These are phyloP conservation scores for Drosophila subquinaria DNA, from an alignment of 2,888 invertebrate species.

Conservation along the genomic window DNA sequence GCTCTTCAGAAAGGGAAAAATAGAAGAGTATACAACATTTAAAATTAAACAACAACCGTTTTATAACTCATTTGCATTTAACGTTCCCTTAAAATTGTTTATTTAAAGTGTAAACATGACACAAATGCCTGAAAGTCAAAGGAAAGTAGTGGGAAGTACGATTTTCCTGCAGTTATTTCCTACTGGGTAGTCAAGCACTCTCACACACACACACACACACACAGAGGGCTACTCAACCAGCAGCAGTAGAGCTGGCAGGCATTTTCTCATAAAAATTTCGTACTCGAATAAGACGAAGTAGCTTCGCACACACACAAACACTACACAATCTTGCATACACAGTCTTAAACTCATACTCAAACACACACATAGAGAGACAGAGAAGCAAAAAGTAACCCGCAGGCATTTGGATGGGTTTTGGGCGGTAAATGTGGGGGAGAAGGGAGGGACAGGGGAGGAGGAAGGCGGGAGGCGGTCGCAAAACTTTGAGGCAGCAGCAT, in stretches of 20 bases:
- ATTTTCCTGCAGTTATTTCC: constrained; percentile 39
- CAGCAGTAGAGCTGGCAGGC: constrained; percentile 63
- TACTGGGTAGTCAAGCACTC: constrained; percentile 41
- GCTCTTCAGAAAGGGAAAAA: background rate
- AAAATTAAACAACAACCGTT: no score
- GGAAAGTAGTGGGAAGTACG: background rate
- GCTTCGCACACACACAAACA: constrained; percentile 61
- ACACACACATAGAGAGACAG: constrained; percentile 35
- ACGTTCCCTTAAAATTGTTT: background rate
- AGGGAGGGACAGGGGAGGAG: background rate
- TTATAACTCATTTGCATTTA: no score
- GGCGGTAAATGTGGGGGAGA: constrained; percentile 2
- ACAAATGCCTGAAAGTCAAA: no score
- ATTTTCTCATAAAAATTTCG: constrained; percentile 82
- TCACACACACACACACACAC: constrained; percentile 17
- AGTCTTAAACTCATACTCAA: constrained; percentile 15
- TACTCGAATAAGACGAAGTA: constrained; percentile 80
- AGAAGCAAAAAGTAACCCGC: constrained; percentile 74
- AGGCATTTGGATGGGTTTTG: constrained; percentile 62
- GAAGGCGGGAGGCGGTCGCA: constrained; percentile 36
- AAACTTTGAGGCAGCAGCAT: constrained; percentile 77
- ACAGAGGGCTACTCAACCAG: constrained; percentile 42
- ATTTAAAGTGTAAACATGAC: no score
- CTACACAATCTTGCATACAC: constrained; percentile 16
- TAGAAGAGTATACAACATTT: background rate